Evolutionary conservation across 2,113 vertebrate genomes (phyloP), one percentile per base, ranked within the genome.

Genomic region (Mustelus asterias): DNA sequence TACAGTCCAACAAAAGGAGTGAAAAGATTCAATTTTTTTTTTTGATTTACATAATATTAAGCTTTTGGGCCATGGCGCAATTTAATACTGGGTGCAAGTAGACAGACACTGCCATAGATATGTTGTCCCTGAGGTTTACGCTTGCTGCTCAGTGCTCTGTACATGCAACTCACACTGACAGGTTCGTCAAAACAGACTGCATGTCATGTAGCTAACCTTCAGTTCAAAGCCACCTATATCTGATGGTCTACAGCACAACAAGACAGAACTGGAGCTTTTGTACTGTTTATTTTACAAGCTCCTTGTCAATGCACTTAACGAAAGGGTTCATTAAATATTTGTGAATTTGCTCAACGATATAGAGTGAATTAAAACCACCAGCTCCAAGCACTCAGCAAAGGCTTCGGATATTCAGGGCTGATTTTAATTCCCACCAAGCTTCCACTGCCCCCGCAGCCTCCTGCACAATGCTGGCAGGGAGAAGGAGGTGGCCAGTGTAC

Each of bases 261-360:
- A 92, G 89, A 92, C 60, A 22, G 33, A 11, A 10, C 14, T 37
- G 33, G 60, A 37, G 60, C 89, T 37, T 65, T 93, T 18, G n/a
- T 65, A 37, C 60, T 93, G 89, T 93, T 93, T 93, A 65, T 20
- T 37, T 63, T 65, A 65, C 14, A 63, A 1, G 60, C 37, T 65
- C 89, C 60, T 65, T 92, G 60, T 65, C 65, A 63, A 92, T 92
- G 89, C 89, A 92, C 60, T 67, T 93, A 37, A 67, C 29, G n/a
- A 65, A 93, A 65, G 89, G 89, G 89, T 65, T 93, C 60, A 93
- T 93, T 93, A 93, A 93, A 93, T 93, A 93, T 93, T 93, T 93
- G 89, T 93, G 89, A 65, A 93, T 65, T 60, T 37, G n/a, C 89
- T 37, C 60, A 37, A 22, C 22, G 33, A 65, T 65, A 63, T 65